Evolutionary conservation across 2,888 invertebrate genomes (phyloP).

Genomic region (Chrysomela aeneicollis): DNA sequence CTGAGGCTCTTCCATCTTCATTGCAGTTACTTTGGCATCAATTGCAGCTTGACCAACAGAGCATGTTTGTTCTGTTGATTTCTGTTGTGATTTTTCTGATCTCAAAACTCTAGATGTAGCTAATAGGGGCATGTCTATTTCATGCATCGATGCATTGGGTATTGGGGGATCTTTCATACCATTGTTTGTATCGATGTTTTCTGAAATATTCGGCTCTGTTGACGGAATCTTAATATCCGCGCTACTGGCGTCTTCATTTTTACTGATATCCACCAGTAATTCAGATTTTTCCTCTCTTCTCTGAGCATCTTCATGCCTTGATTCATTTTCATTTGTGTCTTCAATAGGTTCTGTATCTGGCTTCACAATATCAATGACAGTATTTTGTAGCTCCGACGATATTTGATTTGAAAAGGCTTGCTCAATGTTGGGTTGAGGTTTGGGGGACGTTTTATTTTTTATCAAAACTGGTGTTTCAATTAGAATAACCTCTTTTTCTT

Average conservation of each 20-base stretch:
- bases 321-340: neutral
- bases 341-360: neutral
- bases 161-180: neutral
- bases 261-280: neutral
- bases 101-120: neutral
- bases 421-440: neutral
- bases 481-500: neutral
- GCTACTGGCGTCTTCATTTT: neutral
- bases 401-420: neutral
- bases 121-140: neutral
- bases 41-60: neutral
- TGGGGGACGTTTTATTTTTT: neutral
- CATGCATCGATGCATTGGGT: neutral
- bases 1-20: neutral
- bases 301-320: neutral
- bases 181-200: neutral
- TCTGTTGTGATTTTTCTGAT: constrained; percentile 1
- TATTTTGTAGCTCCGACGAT: neutral
- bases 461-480: neutral
- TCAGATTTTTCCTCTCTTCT: too few relatives aligned
- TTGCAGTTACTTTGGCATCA: neutral
- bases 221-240: neutral
- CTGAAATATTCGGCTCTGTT: neutral
- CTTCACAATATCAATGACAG: neutral
- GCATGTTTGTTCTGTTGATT: constrained; percentile 4